Percentiles rank a stretch among this genome's conserved stretches.
Conservation (phyloP, 2,797 vertebrate species). For the Neosilurus hyrtlii region DNA sequence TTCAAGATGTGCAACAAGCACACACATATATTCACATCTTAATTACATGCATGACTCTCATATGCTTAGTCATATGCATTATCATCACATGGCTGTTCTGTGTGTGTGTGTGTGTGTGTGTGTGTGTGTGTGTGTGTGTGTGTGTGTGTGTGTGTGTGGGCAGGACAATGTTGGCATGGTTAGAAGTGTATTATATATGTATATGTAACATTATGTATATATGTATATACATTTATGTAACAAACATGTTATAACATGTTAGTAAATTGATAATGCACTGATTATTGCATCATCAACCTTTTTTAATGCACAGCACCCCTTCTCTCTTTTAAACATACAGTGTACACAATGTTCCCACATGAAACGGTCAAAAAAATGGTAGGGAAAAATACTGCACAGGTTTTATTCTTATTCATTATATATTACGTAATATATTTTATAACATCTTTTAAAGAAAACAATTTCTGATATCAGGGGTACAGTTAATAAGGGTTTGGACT, state of each 20-base stretch:
- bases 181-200: not conserved
- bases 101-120: not conserved
- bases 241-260: not conserved
- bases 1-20: not conserved
- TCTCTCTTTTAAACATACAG: not conserved
- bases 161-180: not conserved
- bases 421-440: constrained; percentile 4
- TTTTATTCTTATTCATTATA: not conserved
- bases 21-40: not conserved
- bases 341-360: not conserved
- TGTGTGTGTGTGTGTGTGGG: not conserved
- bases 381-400: too few species aligned
- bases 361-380: too few species aligned
- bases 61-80: not conserved
- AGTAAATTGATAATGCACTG: not conserved
- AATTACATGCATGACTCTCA: not conserved
- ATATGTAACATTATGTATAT: not conserved
- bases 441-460: not conserved
- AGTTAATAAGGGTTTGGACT: not conserved
- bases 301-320: not conserved
- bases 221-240: not conserved
- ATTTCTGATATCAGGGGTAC: not conserved
- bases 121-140: not conserved
- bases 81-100: not conserved
- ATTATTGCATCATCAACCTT: not conserved